Conservation (phyloP, 1,140 invertebrate species). For the Drosophila baimaii region DNA sequence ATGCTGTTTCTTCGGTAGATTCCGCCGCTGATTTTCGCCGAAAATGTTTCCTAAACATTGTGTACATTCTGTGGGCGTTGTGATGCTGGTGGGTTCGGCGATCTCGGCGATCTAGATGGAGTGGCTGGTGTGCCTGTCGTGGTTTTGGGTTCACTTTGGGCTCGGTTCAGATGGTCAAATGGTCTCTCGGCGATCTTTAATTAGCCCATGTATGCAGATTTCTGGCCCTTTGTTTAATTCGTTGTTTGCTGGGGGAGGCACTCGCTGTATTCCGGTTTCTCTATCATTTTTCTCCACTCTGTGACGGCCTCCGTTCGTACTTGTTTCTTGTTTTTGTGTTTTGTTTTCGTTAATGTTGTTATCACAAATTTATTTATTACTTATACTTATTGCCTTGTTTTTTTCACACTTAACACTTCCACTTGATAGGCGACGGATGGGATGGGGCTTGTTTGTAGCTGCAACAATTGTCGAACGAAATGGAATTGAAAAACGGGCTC, state of each 20-base stretch:
- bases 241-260: conserved; percentile 2
- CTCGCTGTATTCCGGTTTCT: conserved; percentile 33
- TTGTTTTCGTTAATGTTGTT: conserved; percentile 61
- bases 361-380: conserved; percentile 61
- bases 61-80: conserved; percentile 75
- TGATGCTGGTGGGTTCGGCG: conserved; percentile 44
- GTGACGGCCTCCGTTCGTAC: conserved; percentile 17
- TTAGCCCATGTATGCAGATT: conserved; percentile 69
- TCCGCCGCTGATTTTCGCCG: conserved; percentile 76
- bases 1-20: conserved; percentile 28
- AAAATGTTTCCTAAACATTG: conserved; percentile 84
- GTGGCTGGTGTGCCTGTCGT: conserved; percentile 1
- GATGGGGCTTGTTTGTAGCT: conserved; percentile 42
- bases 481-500: conserved; percentile 75
- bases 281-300: conserved; percentile 40
- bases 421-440: conserved; percentile 57
- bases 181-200: conserved; percentile 54
- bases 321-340: conserved; percentile 37
- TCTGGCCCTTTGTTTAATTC: conserved; percentile 31
- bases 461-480: conserved; percentile 62
- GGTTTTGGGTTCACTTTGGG: conserved; percentile 40
- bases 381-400: conserved; percentile 56
- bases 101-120: conserved; percentile 22
- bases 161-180: conserved; percentile 41
- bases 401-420: conserved; percentile 66